Conservation (phyloP, 2,113 vertebrate genomes). For the Mirza zaza region DNA sequence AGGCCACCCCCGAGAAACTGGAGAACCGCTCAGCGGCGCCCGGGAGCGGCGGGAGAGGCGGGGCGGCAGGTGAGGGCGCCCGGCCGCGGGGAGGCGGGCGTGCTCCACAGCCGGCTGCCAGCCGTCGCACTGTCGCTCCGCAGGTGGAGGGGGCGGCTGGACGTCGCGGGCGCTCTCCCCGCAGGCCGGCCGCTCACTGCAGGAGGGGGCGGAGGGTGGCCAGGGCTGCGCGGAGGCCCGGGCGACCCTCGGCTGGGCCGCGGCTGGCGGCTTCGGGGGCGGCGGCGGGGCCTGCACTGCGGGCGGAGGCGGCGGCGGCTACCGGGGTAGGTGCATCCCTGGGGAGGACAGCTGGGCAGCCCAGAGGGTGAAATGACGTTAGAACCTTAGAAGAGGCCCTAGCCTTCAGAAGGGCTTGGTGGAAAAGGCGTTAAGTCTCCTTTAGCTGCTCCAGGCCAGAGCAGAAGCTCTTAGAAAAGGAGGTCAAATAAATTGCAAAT, state of each 20-base stretch:
- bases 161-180: slow-evolving; percentile 78
- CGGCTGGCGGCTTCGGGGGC: slow-evolving; percentile 91
- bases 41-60: background rate
- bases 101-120: background rate
- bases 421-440: background rate
- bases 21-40: slow-evolving; percentile 85
- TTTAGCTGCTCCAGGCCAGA: background rate
- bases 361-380: background rate
- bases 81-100: background rate
- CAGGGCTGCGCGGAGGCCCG: slow-evolving; percentile 88
- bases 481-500: background rate
- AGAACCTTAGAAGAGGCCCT: background rate
- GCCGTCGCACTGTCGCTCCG: background rate
- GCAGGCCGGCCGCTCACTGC: slow-evolving; percentile 87
- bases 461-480: background rate
- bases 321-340: slow-evolving; percentile 85
- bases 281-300: slow-evolving; percentile 93
- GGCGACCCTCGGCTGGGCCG: slow-evolving; percentile 89
- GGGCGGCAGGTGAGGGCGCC: slow-evolving; percentile 75
- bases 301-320: slow-evolving; percentile 92
- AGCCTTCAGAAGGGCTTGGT: background rate
- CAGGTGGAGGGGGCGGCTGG: slow-evolving; percentile 93
- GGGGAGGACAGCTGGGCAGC: background rate
- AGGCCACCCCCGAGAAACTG: slow-evolving; percentile 85
- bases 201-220: slow-evolving; percentile 90